Percentiles rank a stretch among this genome's conserved stretches.
Conservation (phyloP, 1,140 invertebrate genomes). For the Magallana angulata region DNA sequence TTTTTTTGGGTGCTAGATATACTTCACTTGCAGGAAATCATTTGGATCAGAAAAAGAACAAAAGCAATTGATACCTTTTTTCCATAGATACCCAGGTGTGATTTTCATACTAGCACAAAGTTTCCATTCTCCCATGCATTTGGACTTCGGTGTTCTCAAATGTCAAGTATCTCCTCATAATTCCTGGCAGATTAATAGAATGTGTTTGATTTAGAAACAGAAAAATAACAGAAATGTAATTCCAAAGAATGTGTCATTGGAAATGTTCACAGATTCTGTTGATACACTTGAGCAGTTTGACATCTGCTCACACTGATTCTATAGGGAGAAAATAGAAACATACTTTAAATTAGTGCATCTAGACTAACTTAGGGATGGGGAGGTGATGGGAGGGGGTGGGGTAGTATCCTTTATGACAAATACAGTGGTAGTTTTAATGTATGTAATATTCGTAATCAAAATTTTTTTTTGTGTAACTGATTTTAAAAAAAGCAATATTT, state of each 20-base stretch:
- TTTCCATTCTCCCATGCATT: background rate
- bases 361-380: no score
- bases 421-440: no score
- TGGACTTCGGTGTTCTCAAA: no score
- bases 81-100: conserved; percentile 19
- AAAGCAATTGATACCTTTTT: background rate
- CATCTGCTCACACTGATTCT: background rate
- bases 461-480: no score
- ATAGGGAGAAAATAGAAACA: background rate
- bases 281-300: background rate
- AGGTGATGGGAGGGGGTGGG: no score
- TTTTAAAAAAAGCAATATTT: no score
- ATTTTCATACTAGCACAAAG: background rate
- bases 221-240: background rate
- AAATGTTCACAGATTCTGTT: background rate
- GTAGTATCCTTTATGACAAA: no score
- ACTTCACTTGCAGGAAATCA: background rate
- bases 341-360: background rate
- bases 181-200: background rate
- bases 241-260: background rate
- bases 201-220: conserved; percentile 6
- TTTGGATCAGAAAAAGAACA: background rate
- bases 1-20: background rate
- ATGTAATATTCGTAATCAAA: no score
- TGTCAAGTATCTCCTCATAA: background rate